Evolutionary conservation across 2,888 invertebrate species (phyloP), one percentile per base, ranked within the genome.

Genomic region (Philonicus albiceps): DNA sequence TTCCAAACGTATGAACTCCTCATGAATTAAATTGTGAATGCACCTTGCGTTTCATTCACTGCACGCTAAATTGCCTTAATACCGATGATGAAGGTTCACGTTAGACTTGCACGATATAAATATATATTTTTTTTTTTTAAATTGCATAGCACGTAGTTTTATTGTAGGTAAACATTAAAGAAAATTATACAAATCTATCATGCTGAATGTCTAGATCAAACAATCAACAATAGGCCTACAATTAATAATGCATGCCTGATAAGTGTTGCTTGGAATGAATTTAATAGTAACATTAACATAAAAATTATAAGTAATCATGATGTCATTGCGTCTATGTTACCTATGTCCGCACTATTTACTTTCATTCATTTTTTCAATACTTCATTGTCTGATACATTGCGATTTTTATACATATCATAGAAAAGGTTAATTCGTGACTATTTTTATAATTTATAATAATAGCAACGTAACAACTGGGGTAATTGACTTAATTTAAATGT

Each of bases 21-120:
- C 75, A 75, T 37, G 19, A 75, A 75, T 75, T 31, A 40, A 76
- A 76, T 76, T 76, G 37, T 76, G 64, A 34, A 76, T 76, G 76
- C 76, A 76, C 76, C 40, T 76, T 76, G 76, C 76, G 22, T 76
- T 34, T 76, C 22, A 22, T 34, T 76, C 22, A 22, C 11, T 40
- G 40, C 22, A 64, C 64, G 64, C 27, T 64, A 64, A 64, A 64
- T 64, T 64, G 64, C 27, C 64, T 64, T 27, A 27, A 64, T 43
- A 13, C 22, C n/a, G 64, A 19, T 11, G 64, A 19, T 64, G 22
- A 27, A 64, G 64, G 19, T 22, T 22, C 22, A 76, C 13, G 19
- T 34, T 16, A 74, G 13, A 22, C 11, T 73, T 43, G 40, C 22
- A 73, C 11, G 6, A 49, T 49, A 73, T 73, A 30, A 73, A 73